Conservation (phyloP, 2,888 invertebrate species). For the Diogma glabrata region DNA sequence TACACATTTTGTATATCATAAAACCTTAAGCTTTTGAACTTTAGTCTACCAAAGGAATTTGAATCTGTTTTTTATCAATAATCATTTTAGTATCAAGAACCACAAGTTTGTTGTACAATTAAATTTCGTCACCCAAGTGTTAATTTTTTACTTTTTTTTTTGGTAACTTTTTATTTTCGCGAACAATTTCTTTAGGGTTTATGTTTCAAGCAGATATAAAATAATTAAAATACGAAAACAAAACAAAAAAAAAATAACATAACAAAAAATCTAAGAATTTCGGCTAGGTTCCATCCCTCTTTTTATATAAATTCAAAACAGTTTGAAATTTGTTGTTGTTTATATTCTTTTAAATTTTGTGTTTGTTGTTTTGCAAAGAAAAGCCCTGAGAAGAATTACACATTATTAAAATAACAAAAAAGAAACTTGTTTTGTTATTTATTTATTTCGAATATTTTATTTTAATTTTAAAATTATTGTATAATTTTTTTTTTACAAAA, state of each 20-base stretch:
- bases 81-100: too few relatives aligned
- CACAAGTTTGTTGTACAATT: too few relatives aligned
- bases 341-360: too few relatives aligned
- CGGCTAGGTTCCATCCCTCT: conserved; percentile 10
- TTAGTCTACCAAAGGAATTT: too few relatives aligned
- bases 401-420: conserved; percentile 1
- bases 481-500: too few relatives aligned
- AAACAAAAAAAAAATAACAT: conserved; percentile 7
- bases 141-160: conserved; percentile 6
- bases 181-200: conserved; percentile 2
- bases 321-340: not conserved
- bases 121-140: too few relatives aligned
- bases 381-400: conserved; percentile 9
- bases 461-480: too few relatives aligned
- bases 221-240: not conserved
- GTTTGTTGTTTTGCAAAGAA: not conserved
- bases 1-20: too few relatives aligned
- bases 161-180: not conserved
- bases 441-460: too few relatives aligned
- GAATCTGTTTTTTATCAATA: too few relatives aligned
- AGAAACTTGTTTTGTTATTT: too few relatives aligned
- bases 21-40: too few relatives aligned
- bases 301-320: conserved; percentile 6
- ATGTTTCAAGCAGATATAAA: conserved; percentile 1
- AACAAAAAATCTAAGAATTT: conserved; percentile 11